These are phyloP conservation scores for Plebejus melissa DNA, from an alignment of 2,888 invertebrate species.

Conservation along the genomic window DNA sequence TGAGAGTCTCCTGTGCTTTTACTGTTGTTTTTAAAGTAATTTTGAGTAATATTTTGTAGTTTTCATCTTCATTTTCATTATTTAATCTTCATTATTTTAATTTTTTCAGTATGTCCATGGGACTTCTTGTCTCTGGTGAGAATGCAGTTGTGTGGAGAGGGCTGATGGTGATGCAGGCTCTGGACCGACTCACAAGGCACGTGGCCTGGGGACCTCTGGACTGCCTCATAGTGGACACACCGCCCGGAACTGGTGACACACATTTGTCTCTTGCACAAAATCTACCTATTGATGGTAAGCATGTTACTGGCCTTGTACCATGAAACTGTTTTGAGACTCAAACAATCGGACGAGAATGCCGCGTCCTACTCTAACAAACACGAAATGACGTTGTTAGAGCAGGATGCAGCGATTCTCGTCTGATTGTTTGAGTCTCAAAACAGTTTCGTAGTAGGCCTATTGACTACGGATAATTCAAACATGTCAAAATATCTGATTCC, in stretches of 20 bases:
- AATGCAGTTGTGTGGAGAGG: constrained; percentile 97
- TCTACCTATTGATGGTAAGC: constrained; percentile 86
- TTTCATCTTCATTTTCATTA: neutral
- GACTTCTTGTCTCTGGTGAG: constrained; percentile 90
- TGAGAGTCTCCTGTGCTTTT: too few relatives aligned
- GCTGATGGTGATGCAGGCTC: constrained; percentile 96
- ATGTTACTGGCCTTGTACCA: too few relatives aligned
- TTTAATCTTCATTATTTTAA: too few relatives aligned
- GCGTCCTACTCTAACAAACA: too few relatives aligned
- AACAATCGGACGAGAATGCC: too few relatives aligned
- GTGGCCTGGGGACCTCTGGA: constrained; percentile 95
- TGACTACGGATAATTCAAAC: neutral
- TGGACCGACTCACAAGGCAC: constrained; percentile 90
- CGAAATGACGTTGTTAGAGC: too few relatives aligned
- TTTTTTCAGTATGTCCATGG: constrained; percentile 93
- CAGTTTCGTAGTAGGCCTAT: too few relatives aligned
- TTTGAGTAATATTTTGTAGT: neutral
- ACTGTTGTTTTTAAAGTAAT: too few relatives aligned
- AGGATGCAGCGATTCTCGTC: too few relatives aligned
- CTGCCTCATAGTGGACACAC: constrained; percentile 94
- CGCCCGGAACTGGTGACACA: constrained; percentile 98
- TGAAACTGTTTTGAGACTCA: too few relatives aligned
- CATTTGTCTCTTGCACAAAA: constrained; percentile 95
- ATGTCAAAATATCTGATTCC: neutral
- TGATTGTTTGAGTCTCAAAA: too few relatives aligned